Conservation (phyloP, 2,113 vertebrate genomes). For the Brachyistius frenatus region DNA sequence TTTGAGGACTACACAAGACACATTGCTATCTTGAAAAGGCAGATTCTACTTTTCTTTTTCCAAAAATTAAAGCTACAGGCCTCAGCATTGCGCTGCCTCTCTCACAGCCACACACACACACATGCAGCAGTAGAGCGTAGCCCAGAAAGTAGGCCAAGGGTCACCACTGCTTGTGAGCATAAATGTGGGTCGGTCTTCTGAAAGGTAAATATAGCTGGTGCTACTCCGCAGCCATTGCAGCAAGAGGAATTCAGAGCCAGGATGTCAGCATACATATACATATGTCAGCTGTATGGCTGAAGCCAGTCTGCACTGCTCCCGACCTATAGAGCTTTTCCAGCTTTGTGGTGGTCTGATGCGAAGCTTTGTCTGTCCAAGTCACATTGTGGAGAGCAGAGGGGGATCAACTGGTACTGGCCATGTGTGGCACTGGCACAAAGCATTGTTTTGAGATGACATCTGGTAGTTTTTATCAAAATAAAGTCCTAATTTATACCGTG, state of each 20-base stretch:
- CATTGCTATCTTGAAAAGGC: neutral
- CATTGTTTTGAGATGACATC: conserved; percentile 7
- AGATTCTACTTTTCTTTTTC: conserved; percentile 9
- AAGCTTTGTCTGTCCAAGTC: neutral
- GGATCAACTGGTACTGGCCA: too few relatives aligned
- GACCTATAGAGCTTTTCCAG: neutral
- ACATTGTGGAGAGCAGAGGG: neutral
- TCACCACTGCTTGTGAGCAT: conserved; percentile 66
- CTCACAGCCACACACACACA: conserved; percentile 18
- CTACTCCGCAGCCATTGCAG: conserved; percentile 32
- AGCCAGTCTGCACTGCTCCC: neutral
- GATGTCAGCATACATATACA: conserved; percentile 14
- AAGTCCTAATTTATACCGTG: neutral
- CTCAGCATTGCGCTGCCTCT: conserved; percentile 24
- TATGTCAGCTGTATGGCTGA: neutral
- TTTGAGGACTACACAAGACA: neutral
- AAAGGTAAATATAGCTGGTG: conserved; percentile 78
- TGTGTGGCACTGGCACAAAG: too few relatives aligned
- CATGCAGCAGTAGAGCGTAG: conserved; percentile 40
- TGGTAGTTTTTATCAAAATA: neutral
- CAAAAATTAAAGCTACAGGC: conserved; percentile 15
- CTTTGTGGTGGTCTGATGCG: neutral
- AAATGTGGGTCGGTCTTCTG: conserved; percentile 71
- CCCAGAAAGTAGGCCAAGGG: conserved; percentile 80
- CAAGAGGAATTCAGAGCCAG: conserved; percentile 12